phyloP scores from a whole-genome alignment of 2,113 vertebrate genomes.

The Phodopus roborovskii region DNA sequence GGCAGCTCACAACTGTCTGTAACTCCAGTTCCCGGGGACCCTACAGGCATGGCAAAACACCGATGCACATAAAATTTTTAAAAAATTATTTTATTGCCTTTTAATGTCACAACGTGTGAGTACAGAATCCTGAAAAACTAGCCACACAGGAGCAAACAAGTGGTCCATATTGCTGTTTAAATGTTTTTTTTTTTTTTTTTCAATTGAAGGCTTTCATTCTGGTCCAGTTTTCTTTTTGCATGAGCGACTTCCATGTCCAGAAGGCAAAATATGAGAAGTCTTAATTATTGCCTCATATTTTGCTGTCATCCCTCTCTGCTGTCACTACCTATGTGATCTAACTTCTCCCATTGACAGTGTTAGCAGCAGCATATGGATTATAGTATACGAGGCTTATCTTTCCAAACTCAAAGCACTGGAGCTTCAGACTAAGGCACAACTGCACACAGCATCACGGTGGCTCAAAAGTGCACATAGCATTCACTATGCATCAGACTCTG shows the following conservation, averaged over 20 bases:
- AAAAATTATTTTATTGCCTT: neutral
- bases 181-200: neutral
- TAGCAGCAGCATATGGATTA: neutral
- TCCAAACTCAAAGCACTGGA: neutral
- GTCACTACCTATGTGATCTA: neutral
- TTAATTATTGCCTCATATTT: neutral
- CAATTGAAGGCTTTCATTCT: neutral
- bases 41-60: neutral
- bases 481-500: neutral
- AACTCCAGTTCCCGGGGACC: neutral
- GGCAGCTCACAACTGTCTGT: neutral
- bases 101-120: neutral
- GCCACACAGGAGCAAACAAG: neutral
- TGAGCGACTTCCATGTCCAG: slow-evolving; percentile 17
- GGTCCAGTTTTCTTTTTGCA: neutral
- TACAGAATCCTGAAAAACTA: slow-evolving; percentile 26
- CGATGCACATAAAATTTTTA: neutral
- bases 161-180: neutral
- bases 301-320: neutral
- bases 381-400: neutral
- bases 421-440: neutral
- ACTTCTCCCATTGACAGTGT: too few relatives aligned
- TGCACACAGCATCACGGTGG: neutral
- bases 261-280: neutral
- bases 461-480: neutral